A percentile compares a stretch with the other conserved stretches of the same genome.
These are phyloP conservation scores for Spheniscus mendiculus DNA, from an alignment of 2,113 vertebrate species.

Conservation along the genomic window DNA sequence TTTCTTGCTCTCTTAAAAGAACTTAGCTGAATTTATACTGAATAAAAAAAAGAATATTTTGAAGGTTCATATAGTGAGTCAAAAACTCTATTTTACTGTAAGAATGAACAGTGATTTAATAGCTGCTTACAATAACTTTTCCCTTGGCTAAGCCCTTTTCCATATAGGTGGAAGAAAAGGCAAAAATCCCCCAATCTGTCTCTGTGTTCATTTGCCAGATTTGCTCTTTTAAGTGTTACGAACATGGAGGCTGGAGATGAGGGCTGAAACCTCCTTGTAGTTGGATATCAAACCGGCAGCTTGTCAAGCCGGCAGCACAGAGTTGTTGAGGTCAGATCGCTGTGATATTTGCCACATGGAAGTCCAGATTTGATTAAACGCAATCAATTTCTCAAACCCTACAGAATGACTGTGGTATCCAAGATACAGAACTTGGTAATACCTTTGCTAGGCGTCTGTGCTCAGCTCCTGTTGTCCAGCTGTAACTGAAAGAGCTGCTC, in stretches of 20 bases:
- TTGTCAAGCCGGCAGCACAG: rapidly evolving
- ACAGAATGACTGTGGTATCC: not conserved
- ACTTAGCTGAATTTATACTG: not conserved
- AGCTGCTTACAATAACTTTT: not conserved
- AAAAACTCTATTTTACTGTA: rapidly evolving
- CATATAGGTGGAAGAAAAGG: not conserved
- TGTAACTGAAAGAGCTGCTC: not conserved
- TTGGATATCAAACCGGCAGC: not conserved
- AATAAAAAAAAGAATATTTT: not conserved
- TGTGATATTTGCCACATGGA: not conserved
- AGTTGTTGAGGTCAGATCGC: not conserved
- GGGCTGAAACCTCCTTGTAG: not conserved
- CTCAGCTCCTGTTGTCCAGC: not conserved
- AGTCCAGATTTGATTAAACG: not conserved
- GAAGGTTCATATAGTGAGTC: not conserved
- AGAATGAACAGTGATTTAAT: not conserved
- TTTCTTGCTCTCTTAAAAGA: not conserved
- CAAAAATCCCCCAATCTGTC: not conserved
- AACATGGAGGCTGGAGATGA: not conserved
- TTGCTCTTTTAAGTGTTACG: not conserved
- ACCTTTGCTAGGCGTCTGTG: not conserved
- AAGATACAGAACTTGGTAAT: not conserved
- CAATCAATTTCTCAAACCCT: not conserved
- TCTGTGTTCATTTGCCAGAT: not conserved
- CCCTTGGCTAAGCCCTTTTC: not conserved